Percentiles rank a stretch among this genome's conserved stretches.
These are phyloP conservation scores for Hololepta plana DNA, from an alignment of 2,888 invertebrate species.

Conservation along the genomic window DNA sequence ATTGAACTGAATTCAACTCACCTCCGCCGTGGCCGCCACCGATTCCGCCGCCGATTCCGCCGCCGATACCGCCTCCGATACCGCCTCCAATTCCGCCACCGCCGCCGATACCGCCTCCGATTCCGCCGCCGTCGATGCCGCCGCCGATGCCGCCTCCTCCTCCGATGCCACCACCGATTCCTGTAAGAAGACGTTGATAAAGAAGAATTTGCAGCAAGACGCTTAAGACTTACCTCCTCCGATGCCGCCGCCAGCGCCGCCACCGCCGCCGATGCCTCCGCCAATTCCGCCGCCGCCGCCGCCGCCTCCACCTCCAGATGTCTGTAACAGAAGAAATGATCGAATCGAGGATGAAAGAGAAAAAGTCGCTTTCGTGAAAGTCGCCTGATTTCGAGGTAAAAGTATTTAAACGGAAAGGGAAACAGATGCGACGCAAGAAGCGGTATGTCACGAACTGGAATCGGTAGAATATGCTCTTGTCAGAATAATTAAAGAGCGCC, in stretches of 20 bases:
- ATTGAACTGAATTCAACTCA: constrained; percentile 2
- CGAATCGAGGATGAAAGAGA: no score
- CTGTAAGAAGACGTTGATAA: no score
- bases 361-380: no score
- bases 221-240: no score
- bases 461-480: no score
- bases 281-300: constrained; percentile 8
- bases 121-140: constrained; percentile 11
- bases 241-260: constrained; percentile 7
- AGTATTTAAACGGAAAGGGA: no score
- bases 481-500: no score
- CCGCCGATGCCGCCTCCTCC: constrained; percentile 15
- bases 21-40: constrained; percentile 20
- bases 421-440: no score
- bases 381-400: no score
- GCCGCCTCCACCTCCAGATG: constrained; percentile 3
- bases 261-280: constrained; percentile 4
- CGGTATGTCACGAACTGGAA: no score
- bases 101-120: constrained; percentile 19
- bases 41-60: constrained; percentile 20
- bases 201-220: no score
- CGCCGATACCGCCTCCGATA: constrained; percentile 23
- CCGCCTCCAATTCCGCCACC: constrained; percentile 24
- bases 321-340: no score
- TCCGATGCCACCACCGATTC: constrained; percentile 11